These are phyloP conservation scores for Holothuria leucospilota DNA, from an alignment of 53 echinoderm and acorn worm genomes.

Conservation along the genomic window DNA sequence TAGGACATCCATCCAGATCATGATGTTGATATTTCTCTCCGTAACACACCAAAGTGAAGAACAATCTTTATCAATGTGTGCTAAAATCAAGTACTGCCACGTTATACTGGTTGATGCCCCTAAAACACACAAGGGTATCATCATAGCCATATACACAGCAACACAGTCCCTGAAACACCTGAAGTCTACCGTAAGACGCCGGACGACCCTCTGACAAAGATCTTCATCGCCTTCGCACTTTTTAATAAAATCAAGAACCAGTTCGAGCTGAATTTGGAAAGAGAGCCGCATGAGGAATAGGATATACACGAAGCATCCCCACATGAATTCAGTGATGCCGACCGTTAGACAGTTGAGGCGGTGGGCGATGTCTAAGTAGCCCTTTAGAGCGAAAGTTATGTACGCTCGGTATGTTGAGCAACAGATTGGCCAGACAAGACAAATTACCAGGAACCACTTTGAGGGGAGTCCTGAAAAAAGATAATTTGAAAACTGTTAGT, in stretches of 20 bases:
- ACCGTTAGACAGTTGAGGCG: neutral
- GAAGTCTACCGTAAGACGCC: neutral
- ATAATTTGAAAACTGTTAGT: no score
- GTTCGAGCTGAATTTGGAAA: constrained; percentile 23
- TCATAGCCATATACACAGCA: no score
- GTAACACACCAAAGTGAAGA: neutral
- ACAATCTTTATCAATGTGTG: no score
- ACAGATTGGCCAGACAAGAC: constrained; percentile 22
- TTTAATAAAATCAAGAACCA: neutral
- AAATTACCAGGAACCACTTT: constrained; percentile 7
- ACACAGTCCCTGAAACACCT: no score
- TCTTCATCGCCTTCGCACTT: neutral
- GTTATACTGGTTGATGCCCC: no score
- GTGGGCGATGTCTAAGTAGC: neutral
- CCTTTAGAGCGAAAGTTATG: constrained; percentile 3
- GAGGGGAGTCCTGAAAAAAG: constrained; percentile 8
- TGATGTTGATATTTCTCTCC: constrained; percentile 17
- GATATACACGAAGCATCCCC: constrained; percentile 33
- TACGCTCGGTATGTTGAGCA: constrained; percentile 19
- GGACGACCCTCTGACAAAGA: constrained; percentile 12
- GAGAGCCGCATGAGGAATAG: constrained; percentile 22
- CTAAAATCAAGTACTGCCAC: no score
- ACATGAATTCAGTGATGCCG: constrained; percentile 5
- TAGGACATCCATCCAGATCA: constrained; percentile 31
- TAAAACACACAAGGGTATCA: no score